These are phyloP conservation scores for Rafetus swinhoei DNA, from an alignment of 2,113 vertebrate species.

Conservation along the genomic window DNA sequence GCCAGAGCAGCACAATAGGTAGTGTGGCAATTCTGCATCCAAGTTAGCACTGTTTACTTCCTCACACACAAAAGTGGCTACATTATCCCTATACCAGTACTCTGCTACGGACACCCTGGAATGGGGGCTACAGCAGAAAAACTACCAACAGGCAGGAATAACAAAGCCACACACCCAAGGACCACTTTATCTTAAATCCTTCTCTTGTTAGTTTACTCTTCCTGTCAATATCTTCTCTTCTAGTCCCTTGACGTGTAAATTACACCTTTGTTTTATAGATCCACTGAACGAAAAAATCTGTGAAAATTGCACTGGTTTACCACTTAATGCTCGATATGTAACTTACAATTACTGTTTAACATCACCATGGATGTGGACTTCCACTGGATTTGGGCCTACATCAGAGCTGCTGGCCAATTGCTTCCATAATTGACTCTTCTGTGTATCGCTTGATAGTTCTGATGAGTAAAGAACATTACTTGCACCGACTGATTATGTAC, in stretches of 20 bases:
- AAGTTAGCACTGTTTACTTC: background rate
- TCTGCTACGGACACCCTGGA: background rate
- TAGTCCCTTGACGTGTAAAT: background rate
- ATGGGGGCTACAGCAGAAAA: background rate
- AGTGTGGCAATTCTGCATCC: background rate
- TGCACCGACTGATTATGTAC: rapidly evolving
- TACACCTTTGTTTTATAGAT: constrained; percentile 2
- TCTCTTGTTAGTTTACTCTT: background rate
- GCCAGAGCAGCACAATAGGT: background rate
- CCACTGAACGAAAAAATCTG: background rate
- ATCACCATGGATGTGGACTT: background rate
- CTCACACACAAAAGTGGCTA: background rate
- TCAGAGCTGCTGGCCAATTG: background rate
- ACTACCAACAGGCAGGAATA: background rate
- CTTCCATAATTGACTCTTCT: background rate
- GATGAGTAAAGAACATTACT: background rate
- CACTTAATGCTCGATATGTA: constrained; percentile 9
- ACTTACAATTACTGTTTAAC: constrained; percentile 32
- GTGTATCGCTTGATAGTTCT: background rate
- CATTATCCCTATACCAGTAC: background rate
- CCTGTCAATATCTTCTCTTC: background rate
- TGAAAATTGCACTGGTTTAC: background rate
- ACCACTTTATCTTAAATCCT: background rate
- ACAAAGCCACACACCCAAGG: background rate
- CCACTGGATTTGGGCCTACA: background rate